Evolutionary conservation across 2,113 vertebrate species (phyloP), one percentile per base, ranked within the genome.

Genomic region (Motacilla tschutschensis): DNA sequence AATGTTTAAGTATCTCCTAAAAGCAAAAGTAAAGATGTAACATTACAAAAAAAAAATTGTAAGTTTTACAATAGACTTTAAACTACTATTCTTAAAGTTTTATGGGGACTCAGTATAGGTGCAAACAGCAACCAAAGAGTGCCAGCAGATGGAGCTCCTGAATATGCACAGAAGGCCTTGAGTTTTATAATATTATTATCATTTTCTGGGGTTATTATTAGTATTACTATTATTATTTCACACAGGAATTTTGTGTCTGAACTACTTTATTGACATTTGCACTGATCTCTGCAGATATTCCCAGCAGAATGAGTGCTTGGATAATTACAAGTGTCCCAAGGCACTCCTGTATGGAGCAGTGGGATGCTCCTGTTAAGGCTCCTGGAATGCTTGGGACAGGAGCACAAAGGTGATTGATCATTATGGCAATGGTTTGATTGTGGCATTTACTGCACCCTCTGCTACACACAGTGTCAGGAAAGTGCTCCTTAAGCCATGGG

Each of bases 121-220:
- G 15, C 16, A 65, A 77, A 53, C 19, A 80, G 10, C 22, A 73
- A 79, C 29, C 12, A 63, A 66, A 46, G 8, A 44, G 4, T 50
- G 15, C 67, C 93, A 88, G 88, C 46, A 93, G 93, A 79, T 92
- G 88, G 92, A 70, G 86, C 84, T 92, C 79, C 44, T 77, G 59
- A 71, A 60, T 33, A 67, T 0, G 17, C 29, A 22, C 4, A 72
- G 7, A 65, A 76, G 20, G 26, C 29, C 6, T 18, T 28, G 19
- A 4, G 8, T 35, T 83, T 65, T 60, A 33, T 26, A 53, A 24
- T 50, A 4, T 10, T 7, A 6, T 2, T 19, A 29, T 17, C 0
- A 35, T 60, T 73, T 48, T 36, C 25, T 50, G 43, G 24, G 10
- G 4, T 60, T 50, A 10, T 41, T 35, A 14, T 24, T 18, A 6